These are phyloP conservation scores for Tenthredo livida DNA, from an alignment of 2,888 invertebrate genomes.

Conservation along the genomic window DNA sequence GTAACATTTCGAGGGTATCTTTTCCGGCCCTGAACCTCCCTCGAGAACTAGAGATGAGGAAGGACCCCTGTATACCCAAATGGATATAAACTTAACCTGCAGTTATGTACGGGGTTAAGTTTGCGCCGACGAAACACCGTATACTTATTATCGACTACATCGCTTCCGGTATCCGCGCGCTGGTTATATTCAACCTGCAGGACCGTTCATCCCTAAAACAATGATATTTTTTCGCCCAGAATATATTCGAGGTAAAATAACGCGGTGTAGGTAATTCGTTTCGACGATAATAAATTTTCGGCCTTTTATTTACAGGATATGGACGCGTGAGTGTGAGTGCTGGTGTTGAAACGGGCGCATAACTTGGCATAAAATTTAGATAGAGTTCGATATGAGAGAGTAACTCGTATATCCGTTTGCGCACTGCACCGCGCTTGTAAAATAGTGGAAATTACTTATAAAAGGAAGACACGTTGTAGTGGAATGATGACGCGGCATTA, in stretches of 20 bases:
- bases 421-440: background rate
- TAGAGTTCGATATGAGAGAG: background rate
- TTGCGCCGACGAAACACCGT: constrained; percentile 57
- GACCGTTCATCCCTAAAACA: constrained; percentile 53
- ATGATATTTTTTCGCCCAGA: background rate
- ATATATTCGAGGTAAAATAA: background rate
- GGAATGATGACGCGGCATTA: constrained; percentile 50
- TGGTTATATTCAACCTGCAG: constrained; percentile 57
- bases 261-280: constrained; percentile 49
- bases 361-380: constrained; percentile 26
- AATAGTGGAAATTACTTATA: background rate
- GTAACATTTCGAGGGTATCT: background rate
- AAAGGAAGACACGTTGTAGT: background rate
- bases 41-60: background rate
- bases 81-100: constrained; percentile 55
- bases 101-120: constrained; percentile 36
- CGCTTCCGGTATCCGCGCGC: constrained; percentile 71
- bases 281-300: background rate
- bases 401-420: background rate
- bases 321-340: background rate
- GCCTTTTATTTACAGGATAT: background rate
- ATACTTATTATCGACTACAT: constrained; percentile 70
- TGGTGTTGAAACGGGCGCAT: background rate
- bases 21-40: background rate
- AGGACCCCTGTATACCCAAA: constrained; percentile 52